phyloP scores from a whole-genome alignment of 2,113 vertebrate genomes.

The Stegostoma tigrinum region DNA sequence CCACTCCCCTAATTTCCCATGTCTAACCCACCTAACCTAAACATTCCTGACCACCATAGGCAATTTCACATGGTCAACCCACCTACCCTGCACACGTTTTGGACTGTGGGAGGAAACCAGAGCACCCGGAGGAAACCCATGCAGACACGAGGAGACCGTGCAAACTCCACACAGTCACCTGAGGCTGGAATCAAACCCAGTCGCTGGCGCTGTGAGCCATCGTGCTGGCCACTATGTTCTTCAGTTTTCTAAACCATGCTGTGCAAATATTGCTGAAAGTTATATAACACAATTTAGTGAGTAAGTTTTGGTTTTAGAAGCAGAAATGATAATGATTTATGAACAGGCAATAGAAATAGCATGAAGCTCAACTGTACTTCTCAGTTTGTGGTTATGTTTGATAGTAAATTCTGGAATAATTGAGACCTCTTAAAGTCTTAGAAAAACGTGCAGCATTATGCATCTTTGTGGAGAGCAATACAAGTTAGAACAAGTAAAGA shows the following conservation, averaged over 20 bases:
- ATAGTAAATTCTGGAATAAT: neutral
- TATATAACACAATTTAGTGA: neutral
- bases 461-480: neutral
- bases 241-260: neutral
- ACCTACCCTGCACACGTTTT: no score
- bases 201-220: no score
- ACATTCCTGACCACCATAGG: no score
- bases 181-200: no score
- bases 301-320: neutral
- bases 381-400: neutral
- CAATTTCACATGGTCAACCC: no score
- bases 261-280: slow-evolving; percentile 12
- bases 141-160: no score
- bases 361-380: neutral
- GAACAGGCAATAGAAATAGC: neutral
- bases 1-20: no score
- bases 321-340: neutral
- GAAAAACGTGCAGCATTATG: neutral
- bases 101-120: no score
- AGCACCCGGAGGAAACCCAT: no score
- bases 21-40: no score
- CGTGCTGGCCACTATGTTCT: neutral
- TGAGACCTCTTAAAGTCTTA: neutral
- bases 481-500: neutral
- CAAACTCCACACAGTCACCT: no score